These are phyloP conservation scores for Aphis craccivora DNA, from an alignment of 1,140 invertebrate species.

Conservation along the genomic window DNA sequence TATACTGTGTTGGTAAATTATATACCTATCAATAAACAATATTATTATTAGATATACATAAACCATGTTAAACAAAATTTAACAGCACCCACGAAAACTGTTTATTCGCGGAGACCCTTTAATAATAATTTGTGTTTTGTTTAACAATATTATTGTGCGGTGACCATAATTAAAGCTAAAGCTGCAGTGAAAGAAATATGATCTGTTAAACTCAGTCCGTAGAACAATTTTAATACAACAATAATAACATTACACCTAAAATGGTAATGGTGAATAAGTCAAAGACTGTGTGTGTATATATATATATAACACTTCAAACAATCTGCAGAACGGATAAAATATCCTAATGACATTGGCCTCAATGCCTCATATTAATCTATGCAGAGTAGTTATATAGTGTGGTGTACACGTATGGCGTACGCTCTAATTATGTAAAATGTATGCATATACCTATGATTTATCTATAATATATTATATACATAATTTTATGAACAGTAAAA, in stretches of 20 bases:
- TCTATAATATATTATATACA: background rate
- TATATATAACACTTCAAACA: background rate
- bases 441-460: background rate
- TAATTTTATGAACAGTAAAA: background rate
- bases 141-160: background rate
- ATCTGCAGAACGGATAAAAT: background rate
- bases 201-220: background rate
- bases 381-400: background rate
- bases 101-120: background rate
- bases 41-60: no score
- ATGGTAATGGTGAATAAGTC: background rate
- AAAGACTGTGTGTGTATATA: background rate
- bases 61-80: no score
- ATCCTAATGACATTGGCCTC: background rate
- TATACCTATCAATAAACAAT: no score
- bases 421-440: background rate
- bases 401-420: background rate
- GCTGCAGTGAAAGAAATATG: background rate
- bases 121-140: conserved; percentile 20
- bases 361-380: background rate
- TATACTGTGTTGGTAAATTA: no score
- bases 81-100: background rate
- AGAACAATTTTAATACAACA: background rate
- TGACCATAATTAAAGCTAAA: no score
- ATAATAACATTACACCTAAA: background rate